Evolutionary conservation across 2,888 invertebrate genomes (phyloP), one percentile per base, ranked within the genome.

Genomic region (Apoda limacodes): DNA sequence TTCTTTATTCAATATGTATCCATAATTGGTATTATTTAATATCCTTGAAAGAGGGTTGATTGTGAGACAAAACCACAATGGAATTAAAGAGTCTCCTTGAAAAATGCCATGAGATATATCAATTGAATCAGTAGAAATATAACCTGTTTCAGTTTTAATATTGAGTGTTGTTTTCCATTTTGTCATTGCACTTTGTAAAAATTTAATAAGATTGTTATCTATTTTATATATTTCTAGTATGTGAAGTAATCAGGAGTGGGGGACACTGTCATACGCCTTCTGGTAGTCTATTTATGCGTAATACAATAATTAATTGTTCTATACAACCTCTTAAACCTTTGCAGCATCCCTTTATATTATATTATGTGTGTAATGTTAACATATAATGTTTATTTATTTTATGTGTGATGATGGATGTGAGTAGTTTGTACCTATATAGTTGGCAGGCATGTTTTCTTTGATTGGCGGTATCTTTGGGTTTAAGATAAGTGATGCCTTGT

Each of bases 1-100:
- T n/a, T n/a, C n/a, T n/a, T n/a, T n/a, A n/a, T n/a, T n/a, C n/a
- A n/a, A n/a, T n/a, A n/a, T n/a, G n/a, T n/a, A n/a, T n/a, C n/a
- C n/a, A n/a, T n/a, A n/a, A n/a, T n/a, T n/a, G n/a, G n/a, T n/a
- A n/a, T n/a, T n/a, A n/a, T n/a, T n/a, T n/a, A n/a, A n/a, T n/a
- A n/a, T n/a, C n/a, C n/a, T n/a, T n/a, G n/a, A n/a, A 27, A 25
- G 6, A 34, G 15, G 5, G 28, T n/a, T n/a, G 34, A 9, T 34
- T 29, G n/a, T 26, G 28, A 21, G 28, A 20, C n/a, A 28, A 19
- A 28, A n/a, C n/a, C n/a, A 31, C 13, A 30, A 13, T 3, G 30
- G 30, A 12, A 24, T 32, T 1, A 32, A 13, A 7, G 32, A 27
- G 15, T 34, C 34, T 2, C 34, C 34, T 26, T 34, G 34, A 9